Percentiles rank a stretch among this genome's conserved stretches.
These are phyloP conservation scores for Leptopilina clavipes DNA, from an alignment of 1,140 invertebrate species.

Conservation along the genomic window DNA sequence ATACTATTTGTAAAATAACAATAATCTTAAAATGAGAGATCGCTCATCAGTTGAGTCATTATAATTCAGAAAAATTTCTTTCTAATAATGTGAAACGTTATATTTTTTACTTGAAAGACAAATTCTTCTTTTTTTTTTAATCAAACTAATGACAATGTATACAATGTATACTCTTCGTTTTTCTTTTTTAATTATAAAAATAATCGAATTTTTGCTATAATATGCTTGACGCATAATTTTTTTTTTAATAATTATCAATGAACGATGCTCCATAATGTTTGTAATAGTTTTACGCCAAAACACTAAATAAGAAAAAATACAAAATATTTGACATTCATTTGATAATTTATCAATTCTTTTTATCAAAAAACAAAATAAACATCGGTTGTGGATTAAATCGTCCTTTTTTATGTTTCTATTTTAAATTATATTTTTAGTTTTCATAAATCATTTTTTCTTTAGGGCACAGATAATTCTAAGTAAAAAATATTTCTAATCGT, in stretches of 20 bases:
- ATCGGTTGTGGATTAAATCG: not conserved
- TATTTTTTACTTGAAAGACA: not conserved
- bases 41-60: conserved; percentile 59
- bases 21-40: conserved; percentile 61
- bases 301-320: conserved; percentile 21
- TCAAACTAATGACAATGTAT: conserved; percentile 4
- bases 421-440: no score
- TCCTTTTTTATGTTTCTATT: no score
- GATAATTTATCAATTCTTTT: conserved; percentile 6
- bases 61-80: not conserved
- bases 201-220: not conserved
- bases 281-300: conserved; percentile 33
- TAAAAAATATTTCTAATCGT: no score
- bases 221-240: conserved; percentile 11
- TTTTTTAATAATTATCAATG: not conserved
- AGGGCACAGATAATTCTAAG: not conserved
- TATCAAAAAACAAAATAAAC: not conserved
- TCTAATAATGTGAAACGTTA: not conserved
- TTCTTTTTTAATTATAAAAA: not conserved
- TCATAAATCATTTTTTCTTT: no score
- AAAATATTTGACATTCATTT: conserved; percentile 26
- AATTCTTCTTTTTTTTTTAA: conserved; percentile 4
- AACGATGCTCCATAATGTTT: conserved; percentile 26
- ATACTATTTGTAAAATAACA: conserved; percentile 65
- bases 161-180: not conserved